These are phyloP conservation scores for Carettochelys insculpta DNA, from an alignment of 2,113 vertebrate genomes.

Conservation along the genomic window DNA sequence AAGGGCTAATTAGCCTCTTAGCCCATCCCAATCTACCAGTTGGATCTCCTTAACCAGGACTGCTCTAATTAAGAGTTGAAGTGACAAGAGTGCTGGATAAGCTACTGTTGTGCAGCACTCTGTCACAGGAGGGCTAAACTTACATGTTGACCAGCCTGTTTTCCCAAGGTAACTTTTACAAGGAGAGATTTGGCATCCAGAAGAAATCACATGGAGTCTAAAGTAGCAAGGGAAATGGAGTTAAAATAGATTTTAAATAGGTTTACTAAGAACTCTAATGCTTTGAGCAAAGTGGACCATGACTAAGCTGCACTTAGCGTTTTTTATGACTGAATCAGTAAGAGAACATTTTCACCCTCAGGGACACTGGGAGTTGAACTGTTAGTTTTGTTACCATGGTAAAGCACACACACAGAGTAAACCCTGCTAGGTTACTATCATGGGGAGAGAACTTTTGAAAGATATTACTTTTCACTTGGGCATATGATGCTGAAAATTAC, in stretches of 20 bases:
- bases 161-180: conserved; percentile 40
- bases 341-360: neutral
- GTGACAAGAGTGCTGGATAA: neutral
- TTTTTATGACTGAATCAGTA: neutral
- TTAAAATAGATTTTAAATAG: conserved; percentile 41
- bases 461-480: neutral
- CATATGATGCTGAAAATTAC: neutral
- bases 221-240: neutral
- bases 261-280: neutral
- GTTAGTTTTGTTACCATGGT: neutral
- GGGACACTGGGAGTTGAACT: neutral
- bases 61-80: neutral
- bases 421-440: neutral
- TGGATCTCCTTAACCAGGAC: neutral
- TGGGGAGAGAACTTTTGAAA: neutral
- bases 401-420: neutral
- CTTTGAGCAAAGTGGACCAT: neutral
- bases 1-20: neutral
- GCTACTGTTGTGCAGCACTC: neutral
- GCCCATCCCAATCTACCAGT: neutral
- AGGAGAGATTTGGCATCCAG: neutral
- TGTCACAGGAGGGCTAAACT: neutral
- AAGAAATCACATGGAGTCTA: neutral
- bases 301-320: conserved; percentile 14
- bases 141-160: neutral